Evolutionary conservation across 2,113 vertebrate genomes (phyloP).

Genomic region (Muntiacus muntjak): DNA sequence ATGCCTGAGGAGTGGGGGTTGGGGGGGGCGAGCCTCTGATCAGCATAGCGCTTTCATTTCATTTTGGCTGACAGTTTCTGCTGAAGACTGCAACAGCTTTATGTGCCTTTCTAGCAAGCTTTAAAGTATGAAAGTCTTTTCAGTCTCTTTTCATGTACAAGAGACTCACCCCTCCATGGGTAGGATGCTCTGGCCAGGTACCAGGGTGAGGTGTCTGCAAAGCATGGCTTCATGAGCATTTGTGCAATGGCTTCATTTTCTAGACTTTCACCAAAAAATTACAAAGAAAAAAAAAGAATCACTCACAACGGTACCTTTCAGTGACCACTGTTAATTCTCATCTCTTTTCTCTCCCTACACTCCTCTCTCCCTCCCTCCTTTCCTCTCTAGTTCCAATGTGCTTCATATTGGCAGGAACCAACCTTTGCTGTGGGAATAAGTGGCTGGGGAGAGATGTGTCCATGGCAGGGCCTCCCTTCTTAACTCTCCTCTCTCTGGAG

Average conservation of each 20-base stretch:
- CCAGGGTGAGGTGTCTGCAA: not conserved
- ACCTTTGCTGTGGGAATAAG: not conserved
- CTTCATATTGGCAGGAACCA: not conserved
- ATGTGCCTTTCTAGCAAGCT: not conserved
- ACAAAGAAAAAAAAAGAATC: not conserved
- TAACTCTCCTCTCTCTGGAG: not conserved
- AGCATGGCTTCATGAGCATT: not conserved
- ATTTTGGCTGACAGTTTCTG: not conserved
- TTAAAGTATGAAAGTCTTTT: not conserved
- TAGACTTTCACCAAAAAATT: not conserved
- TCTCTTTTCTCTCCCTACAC: not conserved
- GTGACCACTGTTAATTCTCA: not conserved
- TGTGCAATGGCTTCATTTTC: not conserved
- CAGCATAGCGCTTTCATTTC: not conserved
- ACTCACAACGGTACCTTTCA: not conserved
- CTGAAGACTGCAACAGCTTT: rapidly evolving
- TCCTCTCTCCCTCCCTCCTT: too few species aligned
- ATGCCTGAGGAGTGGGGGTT: not conserved
- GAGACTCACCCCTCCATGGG: not conserved
- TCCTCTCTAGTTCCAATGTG: not conserved
- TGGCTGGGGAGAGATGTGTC: not conserved
- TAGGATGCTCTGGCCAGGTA: not conserved
- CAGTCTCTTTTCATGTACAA: rapidly evolving
- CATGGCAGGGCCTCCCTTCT: not conserved
- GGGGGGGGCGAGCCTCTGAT: not conserved